Evolutionary conservation across 2,888 invertebrate species (phyloP), one percentile per base, ranked within the genome.

Genomic region (Eupithecia abbreviata): DNA sequence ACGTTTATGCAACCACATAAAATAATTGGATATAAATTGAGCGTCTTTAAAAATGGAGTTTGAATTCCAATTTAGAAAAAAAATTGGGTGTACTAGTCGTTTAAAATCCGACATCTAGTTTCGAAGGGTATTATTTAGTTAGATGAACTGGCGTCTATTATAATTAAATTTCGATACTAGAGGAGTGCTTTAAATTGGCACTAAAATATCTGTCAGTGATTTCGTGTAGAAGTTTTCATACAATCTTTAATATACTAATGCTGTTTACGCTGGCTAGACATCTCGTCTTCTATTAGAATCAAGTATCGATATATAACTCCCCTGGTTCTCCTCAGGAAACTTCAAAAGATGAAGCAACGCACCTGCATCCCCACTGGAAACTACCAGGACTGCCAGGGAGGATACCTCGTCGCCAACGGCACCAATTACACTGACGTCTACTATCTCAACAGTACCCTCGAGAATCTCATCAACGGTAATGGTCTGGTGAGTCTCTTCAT

Each of bases 311-410:
- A 30, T 62, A 62, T 12, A 62, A 7, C 62, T 4, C 12, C 18
- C 45, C 18, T 62, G 62, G 62, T 62, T 62, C 18, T 69, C 47
- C 71, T 15, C 86, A 94, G 94, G 98, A 97, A 97, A 93, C 95
- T 97, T 75, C 96, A 96, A 86, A 97, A 96, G 88, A 96, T 97
- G 89, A 96, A 96, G 81, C 97, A 98, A 85, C 96, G 96, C 79
- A 92, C 97, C 49, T 98, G 98, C 90, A 95, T 97, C 82, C 96
- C 96, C 0, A 84, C 87, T 1, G 88, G 88, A 3, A 86, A 85
- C 68, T 89, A 88, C 81, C 89, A 90, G 45, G 94, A 93, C 77
- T 94, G 94, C 78, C 90, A 90, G 78, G 88, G 87, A 47, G 88
- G 88, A 69, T 92, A 90, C 82, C 84, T 91, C 73, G 84, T 90